Base-by-base conservation (phyloP, 2,888 invertebrate species). In the Athalia rosae region DNA sequence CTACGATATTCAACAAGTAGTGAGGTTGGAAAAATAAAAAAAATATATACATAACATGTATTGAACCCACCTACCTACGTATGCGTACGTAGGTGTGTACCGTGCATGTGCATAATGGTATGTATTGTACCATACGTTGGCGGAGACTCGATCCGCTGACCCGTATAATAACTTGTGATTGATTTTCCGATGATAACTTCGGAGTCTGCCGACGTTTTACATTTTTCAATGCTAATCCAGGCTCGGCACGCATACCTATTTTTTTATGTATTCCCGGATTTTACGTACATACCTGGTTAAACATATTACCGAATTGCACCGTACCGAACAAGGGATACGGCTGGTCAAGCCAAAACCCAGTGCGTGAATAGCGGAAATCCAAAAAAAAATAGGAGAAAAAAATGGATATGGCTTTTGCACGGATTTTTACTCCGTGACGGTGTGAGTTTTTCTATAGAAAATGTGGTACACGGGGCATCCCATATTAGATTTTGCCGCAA, bases 161-260 rank as follows among this genome's bases (percentile, higher is more conserved):
- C 13, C 45, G 8, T 45, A 15, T 71, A 71, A 15, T 71, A 45
- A 56, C 43, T 71, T 58, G n/a, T 71, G 58, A 71, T 71, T 71
- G 71, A 71, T 71, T 71, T 71, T 71, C 71, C 58, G 58, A 71
- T 58, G 58, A 71, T 71, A 71, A 69, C 69, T 69, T 67, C 8
- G 28, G 41, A 41, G 56, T 56, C 56, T 6, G 53, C 41, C 41
- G 41, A 56, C 69, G 56, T 43, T 69, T 69, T 56, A 43, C 53
- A 69, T 69, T 69, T 69, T 69, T 53, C 53, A 56, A 69, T n/a
- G 53, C 43, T 56, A n/a, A 69, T 43, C 9, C 7, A 1, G 28
- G 28, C 28, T 28, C 53, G 7, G 53, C 53, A 7, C 11, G 53
- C n/a, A 53, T n/a, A 53, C n/a, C n/a, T n/a, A n/a, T n/a, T n/a